A percentile compares a stretch with the other conserved stretches of the same genome.
Conservation (phyloP, 2,797 vertebrate species). For the Uromys caudimaculatus region DNA sequence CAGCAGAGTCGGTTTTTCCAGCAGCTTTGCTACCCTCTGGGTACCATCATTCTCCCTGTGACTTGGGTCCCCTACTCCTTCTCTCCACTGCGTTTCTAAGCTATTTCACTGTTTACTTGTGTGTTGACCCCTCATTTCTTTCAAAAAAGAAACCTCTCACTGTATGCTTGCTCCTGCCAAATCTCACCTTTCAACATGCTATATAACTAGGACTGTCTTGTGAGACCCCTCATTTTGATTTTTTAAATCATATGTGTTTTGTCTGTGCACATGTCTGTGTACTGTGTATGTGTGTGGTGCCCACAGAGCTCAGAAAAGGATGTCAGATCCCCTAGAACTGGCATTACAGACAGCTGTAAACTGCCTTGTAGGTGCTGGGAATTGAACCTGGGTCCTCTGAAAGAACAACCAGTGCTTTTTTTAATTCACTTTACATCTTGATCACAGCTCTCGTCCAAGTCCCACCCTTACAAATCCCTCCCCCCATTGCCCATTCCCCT, state of each 20-base stretch:
- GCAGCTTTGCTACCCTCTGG: background rate
- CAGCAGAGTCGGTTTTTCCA: background rate
- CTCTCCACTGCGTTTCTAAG: background rate
- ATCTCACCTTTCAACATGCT: background rate
- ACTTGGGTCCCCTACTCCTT: background rate
- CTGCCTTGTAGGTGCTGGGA: background rate
- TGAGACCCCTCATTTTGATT: background rate
- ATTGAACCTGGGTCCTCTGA: background rate
- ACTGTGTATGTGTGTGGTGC: background rate
- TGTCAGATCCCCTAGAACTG: background rate
- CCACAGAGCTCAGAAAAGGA: background rate
- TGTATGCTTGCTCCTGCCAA: background rate
- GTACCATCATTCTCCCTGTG: background rate
- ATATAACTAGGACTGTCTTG: background rate
- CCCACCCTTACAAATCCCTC: background rate
- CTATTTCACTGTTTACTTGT: background rate
- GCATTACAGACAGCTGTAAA: background rate
- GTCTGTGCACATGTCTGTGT: background rate
- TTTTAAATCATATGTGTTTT: background rate
- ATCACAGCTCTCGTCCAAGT: background rate
- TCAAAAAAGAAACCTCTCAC: background rate
- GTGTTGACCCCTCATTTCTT: constrained; percentile 6
- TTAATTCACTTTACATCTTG: background rate
- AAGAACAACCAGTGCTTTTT: background rate
- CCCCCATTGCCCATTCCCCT: background rate